These are phyloP conservation scores for Euphydryas editha DNA, from an alignment of 2,888 invertebrate species.

Conservation along the genomic window DNA sequence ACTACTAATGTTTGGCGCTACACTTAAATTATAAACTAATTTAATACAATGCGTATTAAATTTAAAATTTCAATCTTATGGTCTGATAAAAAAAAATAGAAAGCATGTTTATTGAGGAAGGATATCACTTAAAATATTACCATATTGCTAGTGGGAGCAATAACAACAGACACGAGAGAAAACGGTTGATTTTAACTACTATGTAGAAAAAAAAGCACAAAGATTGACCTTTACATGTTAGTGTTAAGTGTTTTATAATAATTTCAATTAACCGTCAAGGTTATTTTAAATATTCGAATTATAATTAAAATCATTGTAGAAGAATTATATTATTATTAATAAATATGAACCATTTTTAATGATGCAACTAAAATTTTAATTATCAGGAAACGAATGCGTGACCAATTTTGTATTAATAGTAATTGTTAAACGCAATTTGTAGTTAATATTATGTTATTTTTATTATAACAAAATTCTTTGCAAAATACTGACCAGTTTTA, in stretches of 20 bases:
- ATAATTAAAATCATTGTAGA: conserved; percentile 50
- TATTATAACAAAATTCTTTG: background rate
- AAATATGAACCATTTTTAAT: conserved; percentile 50
- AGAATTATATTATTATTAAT: conserved; percentile 51
- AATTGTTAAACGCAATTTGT: background rate
- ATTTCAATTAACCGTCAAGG: conserved; percentile 58
- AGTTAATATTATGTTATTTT: background rate
- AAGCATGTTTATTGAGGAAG: no score
- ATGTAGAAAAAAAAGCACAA: conserved; percentile 42
- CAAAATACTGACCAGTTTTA: background rate
- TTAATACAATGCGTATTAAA: no score
- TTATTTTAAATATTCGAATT: conserved; percentile 55
- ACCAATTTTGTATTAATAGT: conserved; percentile 13
- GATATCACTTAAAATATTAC: no score
- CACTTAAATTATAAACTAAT: no score
- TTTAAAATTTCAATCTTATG: no score
- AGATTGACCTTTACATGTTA: conserved; percentile 55
- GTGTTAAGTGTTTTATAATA: conserved; percentile 39
- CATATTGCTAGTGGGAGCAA: no score
- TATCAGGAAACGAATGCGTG: conserved; percentile 29
- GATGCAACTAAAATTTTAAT: conserved; percentile 40
- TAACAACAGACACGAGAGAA: no score
- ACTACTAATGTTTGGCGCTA: no score
- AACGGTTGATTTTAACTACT: conserved; percentile 37
- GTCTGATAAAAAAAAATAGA: no score